A percentile compares a stretch with the other conserved stretches of the same genome.
Conservation (phyloP, 2,888 invertebrate genomes). For the Leptinotarsa tumamoca region DNA sequence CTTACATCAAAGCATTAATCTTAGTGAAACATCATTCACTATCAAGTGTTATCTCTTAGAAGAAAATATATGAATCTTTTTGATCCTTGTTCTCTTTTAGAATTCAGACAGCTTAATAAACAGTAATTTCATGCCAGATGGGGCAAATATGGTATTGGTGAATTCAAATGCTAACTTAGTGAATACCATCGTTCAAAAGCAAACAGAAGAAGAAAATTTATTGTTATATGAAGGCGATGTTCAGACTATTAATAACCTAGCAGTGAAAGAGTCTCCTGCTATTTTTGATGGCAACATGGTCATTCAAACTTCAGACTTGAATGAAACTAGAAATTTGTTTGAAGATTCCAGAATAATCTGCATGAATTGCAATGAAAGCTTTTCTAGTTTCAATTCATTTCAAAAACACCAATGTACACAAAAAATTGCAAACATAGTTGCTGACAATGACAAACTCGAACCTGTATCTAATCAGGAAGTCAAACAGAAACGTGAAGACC, state of each 20-base stretch:
- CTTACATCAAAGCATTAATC: no score
- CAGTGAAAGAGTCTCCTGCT: not conserved
- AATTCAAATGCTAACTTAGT: not conserved
- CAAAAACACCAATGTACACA: constrained; percentile 43
- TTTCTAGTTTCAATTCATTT: constrained; percentile 39
- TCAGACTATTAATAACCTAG: not conserved
- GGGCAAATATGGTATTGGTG: not conserved
- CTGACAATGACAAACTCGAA: not conserved
- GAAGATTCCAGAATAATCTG: constrained; percentile 48
- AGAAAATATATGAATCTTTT: no score
- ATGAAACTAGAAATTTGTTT: constrained; percentile 36
- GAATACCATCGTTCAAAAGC: not conserved
- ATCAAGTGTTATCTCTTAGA: no score
- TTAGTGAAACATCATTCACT: no score
- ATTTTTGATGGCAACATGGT: constrained; percentile 24
- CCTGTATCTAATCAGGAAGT: not conserved
- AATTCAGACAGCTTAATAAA: constrained; percentile 39
- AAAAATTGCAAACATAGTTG: constrained; percentile 14
- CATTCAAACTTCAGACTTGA: constrained; percentile 21
- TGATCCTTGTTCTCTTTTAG: constrained; percentile 19
- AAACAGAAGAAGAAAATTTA: not conserved
- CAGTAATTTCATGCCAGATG: not conserved
- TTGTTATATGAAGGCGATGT: not conserved
- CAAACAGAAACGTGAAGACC: not conserved
- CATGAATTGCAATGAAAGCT: constrained; percentile 48